A percentile compares a stretch with the other conserved stretches of the same genome.
phyloP scores from a whole-genome alignment of 2,113 vertebrate genomes.

The Chauna torquata region DNA sequence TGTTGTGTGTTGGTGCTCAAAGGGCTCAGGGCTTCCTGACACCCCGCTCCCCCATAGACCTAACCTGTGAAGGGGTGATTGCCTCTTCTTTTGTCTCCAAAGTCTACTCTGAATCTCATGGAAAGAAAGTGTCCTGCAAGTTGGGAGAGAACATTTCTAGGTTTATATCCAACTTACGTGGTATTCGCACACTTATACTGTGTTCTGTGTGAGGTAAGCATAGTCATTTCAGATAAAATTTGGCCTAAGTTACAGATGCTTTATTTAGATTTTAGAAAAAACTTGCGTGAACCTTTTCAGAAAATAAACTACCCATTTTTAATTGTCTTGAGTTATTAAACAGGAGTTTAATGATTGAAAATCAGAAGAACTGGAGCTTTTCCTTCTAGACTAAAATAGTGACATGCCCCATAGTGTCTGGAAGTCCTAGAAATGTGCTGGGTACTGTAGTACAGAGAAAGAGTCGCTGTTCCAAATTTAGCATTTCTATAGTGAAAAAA shows the following conservation, averaged over 20 bases:
- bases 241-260: background rate
- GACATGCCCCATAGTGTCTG: background rate
- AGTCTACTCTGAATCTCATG: background rate
- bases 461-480: background rate
- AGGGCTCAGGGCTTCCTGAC: background rate
- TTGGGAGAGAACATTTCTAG: background rate
- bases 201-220: background rate
- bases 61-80: background rate
- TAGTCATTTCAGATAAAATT: background rate
- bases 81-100: background rate
- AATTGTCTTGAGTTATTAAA: background rate
- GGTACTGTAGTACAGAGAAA: background rate
- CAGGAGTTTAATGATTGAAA: background rate
- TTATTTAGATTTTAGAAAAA: background rate
- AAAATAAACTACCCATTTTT: background rate
- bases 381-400: background rate
- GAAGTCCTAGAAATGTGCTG: background rate
- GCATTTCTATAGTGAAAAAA: background rate
- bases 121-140: background rate
- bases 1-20: background rate
- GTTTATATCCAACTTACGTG: background rate
- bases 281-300: background rate
- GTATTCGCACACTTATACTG: background rate
- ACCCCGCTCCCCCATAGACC: background rate
- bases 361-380: background rate